Conservation (phyloP, 1,140 invertebrate species). For the Leguminivora glycinivorella region DNA sequence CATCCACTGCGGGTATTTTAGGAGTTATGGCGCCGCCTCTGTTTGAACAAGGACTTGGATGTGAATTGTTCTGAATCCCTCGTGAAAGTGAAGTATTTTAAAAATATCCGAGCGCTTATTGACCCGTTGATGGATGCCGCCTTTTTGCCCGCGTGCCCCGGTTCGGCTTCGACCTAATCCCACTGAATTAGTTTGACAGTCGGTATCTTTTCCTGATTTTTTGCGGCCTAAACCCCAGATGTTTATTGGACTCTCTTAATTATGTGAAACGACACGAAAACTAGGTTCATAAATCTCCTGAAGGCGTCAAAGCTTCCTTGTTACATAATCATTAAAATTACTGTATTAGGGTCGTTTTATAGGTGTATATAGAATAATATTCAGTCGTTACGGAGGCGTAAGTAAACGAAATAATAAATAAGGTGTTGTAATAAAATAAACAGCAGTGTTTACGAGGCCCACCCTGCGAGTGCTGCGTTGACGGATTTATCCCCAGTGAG, state of each 20-base stretch:
- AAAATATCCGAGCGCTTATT: constrained; percentile 46
- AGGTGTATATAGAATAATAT: constrained; percentile 20
- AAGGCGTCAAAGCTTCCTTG: constrained; percentile 22
- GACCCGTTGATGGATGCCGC: constrained; percentile 61
- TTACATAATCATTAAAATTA: constrained; percentile 22
- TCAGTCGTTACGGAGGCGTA: constrained; percentile 28
- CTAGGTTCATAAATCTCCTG: constrained; percentile 36
- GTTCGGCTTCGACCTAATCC: constrained; percentile 49
- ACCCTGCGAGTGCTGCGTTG: constrained; percentile 40
- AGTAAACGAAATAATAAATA: constrained; percentile 54
- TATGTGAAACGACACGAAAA: constrained; percentile 64
- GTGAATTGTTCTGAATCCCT: neutral
- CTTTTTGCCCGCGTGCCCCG: constrained; percentile 68
- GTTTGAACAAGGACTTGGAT: constrained; percentile 3
- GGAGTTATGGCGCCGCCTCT: neutral
- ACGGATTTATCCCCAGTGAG: constrained; percentile 56
- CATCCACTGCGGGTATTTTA: constrained; percentile 2
- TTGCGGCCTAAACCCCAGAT: constrained; percentile 61
- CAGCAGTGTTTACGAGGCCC: constrained; percentile 45
- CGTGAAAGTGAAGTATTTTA: constrained; percentile 34
- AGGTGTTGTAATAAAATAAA: constrained; percentile 61
- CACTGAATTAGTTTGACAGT: constrained; percentile 71
- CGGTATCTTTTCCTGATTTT: constrained; percentile 67
- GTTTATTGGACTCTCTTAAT: constrained; percentile 66
- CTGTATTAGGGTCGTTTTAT: constrained; percentile 9